Conservation (phyloP, 2,797 vertebrate genomes). For the Hippopotamyrus pictus region DNA sequence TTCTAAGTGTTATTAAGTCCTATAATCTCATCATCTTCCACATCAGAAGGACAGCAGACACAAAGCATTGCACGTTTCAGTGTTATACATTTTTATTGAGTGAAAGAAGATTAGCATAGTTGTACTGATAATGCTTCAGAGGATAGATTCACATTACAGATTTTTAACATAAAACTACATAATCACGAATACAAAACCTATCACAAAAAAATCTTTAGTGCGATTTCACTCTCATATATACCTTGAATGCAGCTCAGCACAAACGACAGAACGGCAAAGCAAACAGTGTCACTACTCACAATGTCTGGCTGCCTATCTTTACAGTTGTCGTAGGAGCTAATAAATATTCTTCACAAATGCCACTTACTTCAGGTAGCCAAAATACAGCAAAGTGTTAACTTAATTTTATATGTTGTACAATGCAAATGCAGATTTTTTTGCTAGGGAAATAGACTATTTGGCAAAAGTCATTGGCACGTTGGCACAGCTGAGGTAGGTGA, state of each 20-base stretch:
- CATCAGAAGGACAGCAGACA: neutral
- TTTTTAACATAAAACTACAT: neutral
- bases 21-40: conserved; percentile 11
- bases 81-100: conserved; percentile 5
- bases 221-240: neutral
- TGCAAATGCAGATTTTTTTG: neutral
- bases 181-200: neutral
- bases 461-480: neutral
- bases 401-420: neutral
- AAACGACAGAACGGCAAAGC: neutral
- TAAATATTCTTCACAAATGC: neutral
- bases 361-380: neutral
- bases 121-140: neutral
- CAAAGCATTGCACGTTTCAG: neutral
- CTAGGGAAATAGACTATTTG: neutral
- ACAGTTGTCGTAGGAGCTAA: neutral
- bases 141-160: neutral
- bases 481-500: neutral
- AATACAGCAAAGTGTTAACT: neutral
- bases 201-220: neutral
- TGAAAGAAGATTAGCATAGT: neutral
- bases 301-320: neutral
- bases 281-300: neutral
- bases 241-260: neutral
- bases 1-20: conserved; percentile 21